Percentiles rank a stretch among this genome's conserved stretches.
Conservation (phyloP, 2,113 vertebrate species). For the Myrmophylax atrothorax region DNA sequence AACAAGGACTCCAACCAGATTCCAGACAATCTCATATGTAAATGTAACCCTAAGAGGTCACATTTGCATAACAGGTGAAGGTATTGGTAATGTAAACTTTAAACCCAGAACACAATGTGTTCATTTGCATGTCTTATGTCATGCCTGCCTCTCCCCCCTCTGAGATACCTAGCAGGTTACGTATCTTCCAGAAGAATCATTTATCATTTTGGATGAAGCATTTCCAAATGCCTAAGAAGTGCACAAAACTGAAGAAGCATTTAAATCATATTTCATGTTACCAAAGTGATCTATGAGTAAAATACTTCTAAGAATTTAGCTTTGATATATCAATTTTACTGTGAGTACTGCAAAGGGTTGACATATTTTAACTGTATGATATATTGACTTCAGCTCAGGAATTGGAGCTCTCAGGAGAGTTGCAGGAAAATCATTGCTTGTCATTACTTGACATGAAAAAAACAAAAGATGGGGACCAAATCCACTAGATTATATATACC, state of each 20-base stretch:
- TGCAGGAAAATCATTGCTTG: not conserved
- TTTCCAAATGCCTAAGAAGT: slow-evolving; percentile 23
- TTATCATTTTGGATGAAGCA: slow-evolving; percentile 41
- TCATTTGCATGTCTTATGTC: not conserved
- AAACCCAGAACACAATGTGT: not conserved
- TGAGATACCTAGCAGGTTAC: not conserved
- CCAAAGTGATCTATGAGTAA: slow-evolving; percentile 46
- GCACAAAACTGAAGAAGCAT: slow-evolving; percentile 27
- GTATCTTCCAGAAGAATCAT: not conserved
- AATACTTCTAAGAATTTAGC: slow-evolving; percentile 44
- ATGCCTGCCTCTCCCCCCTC: not conserved
- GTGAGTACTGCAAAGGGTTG: slow-evolving; percentile 11
- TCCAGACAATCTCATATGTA: not conserved
- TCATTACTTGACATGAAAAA: not conserved
- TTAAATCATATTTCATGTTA: slow-evolving; percentile 62
- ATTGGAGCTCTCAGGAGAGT: not conserved
- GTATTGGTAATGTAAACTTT: not conserved
- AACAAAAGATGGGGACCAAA: not conserved
- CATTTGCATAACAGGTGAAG: not conserved
- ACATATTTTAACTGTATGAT: not conserved
- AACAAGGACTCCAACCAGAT: not conserved
- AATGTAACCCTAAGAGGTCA: not conserved
- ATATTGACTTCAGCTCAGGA: not conserved
- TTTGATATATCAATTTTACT: slow-evolving; percentile 48
- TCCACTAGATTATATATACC: not conserved